Conservation (phyloP, 2,113 vertebrate genomes). For the Bothrops jararaca region DNA sequence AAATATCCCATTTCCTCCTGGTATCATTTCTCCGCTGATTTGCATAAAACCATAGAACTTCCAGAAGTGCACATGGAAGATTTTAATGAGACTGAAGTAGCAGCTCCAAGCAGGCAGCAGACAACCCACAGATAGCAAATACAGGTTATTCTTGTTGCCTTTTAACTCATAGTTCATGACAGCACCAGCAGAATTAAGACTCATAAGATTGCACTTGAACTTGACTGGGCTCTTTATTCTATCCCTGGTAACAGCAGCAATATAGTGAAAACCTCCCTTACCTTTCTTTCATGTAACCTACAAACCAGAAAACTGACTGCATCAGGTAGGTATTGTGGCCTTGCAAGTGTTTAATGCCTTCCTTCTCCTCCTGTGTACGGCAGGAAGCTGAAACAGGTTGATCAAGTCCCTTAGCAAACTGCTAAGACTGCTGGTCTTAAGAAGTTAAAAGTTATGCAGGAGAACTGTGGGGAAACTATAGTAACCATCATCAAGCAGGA, state of each 20-base stretch:
- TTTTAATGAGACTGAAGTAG: background rate
- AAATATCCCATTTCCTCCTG: background rate
- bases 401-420: background rate
- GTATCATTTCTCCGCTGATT: background rate
- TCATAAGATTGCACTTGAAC: background rate
- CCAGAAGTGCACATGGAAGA: background rate
- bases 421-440: background rate
- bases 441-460: background rate
- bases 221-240: background rate
- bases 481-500: background rate
- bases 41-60: background rate
- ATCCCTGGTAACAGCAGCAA: background rate
- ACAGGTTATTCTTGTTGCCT: background rate
- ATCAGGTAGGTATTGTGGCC: background rate
- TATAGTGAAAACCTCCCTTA: background rate
- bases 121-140: background rate
- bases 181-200: background rate
- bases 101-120: background rate
- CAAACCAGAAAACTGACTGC: background rate
- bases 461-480: background rate
- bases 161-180: background rate
- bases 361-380: background rate
- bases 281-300: background rate
- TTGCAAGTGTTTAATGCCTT: background rate
- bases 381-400: background rate